Evolutionary conservation across 1,140 invertebrate genomes (phyloP), one percentile per base, ranked within the genome.

Genomic region (Eumeta japonica): DNA sequence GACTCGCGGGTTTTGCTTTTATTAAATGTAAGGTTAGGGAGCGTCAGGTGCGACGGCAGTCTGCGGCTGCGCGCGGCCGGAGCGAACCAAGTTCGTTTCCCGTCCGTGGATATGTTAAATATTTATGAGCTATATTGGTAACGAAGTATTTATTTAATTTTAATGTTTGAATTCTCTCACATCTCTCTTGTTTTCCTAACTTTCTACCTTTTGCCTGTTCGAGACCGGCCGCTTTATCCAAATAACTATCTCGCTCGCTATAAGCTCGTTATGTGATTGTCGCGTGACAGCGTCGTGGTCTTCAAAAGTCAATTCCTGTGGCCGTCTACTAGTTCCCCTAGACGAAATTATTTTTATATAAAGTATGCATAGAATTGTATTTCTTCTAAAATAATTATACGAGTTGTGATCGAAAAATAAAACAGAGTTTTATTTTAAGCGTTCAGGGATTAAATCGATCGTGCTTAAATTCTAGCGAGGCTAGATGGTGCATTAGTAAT

Each of bases 401-500:
- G 20, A 10, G 62, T 68, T 68, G 62, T 74, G 65, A 73, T 71
- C 46, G 46, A 58, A 46, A 58, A 70, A 71, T 71, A 74, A 74
- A 73, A 73, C 68, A 62, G 63, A 74, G 66, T 74, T 74, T 74
- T 74, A 74, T 74, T 74, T 74, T 55, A 61, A 58, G 58, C 62
- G 59, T 70, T 67, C 58, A 66, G 61, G 61, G 57, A 62, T 57
- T 50, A 55, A 52, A 58, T 62, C 56, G 61, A 57, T 68, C 62
- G 65, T 73, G 68, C 61, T 65, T 65, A 54, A 52, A 37, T 48
- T 62, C 68, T 67, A 67, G 64, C 63, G 57, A 59, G 62, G 66
- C 64, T 70, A 66, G 70, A 54, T 16, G 45, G 45, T 59, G 55
- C 55, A 52, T 53, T 55, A 56, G 36, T 58, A 57, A n/a, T n/a